Evolutionary conservation across 2,888 invertebrate species (phyloP), one percentile per base, ranked within the genome.

Genomic region (Meiosimyza decipiens): DNA sequence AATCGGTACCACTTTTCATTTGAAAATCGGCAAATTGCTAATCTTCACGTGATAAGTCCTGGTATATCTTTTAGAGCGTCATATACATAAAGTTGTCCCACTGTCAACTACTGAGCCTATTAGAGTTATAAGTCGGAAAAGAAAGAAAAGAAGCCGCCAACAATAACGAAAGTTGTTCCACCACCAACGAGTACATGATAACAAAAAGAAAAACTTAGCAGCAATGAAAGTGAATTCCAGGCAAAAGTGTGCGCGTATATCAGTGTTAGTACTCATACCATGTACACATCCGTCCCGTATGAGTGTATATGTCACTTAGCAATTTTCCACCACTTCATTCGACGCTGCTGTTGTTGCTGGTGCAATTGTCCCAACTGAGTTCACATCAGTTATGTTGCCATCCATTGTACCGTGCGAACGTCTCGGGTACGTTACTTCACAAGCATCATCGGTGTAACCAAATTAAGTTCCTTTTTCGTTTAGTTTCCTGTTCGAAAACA

Each of bases 341-440:
- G 62, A 28, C 51, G 51, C 60, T 40, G 71, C 6, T 59, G 70
- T 65, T 40, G 74, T 16, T 47, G 73, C 16, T 12, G 74, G 33
- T 12, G 73, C 51, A 15, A 54, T 47, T 49, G 72, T 54, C 54
- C 40, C 62, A 64, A 60, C 60, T 60, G 71, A 74, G 74, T 79
- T 79, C 79, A 81, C 79, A 77, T 74, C 71, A 78, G 75, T 83
- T 80, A 80, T 78, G 79, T 73, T 77, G 79, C 65, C 77, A 75
- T 77, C 81, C 77, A 75, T 80, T 77, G 79, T 71, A 75, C 62
- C 62, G 73, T 66, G 66, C 64, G 57, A 64, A 64, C 55, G 59
- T 73, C 51, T 33, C 5, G 28, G 18, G 5, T 16, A 50, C n/a
- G n/a, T n/a, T 40, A 40, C 40, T 9, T 40, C 9, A 40, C 40